Evolutionary conservation across 2,113 vertebrate species (phyloP), one percentile per base, ranked within the genome.

Genomic region (Charina bottae): DNA sequence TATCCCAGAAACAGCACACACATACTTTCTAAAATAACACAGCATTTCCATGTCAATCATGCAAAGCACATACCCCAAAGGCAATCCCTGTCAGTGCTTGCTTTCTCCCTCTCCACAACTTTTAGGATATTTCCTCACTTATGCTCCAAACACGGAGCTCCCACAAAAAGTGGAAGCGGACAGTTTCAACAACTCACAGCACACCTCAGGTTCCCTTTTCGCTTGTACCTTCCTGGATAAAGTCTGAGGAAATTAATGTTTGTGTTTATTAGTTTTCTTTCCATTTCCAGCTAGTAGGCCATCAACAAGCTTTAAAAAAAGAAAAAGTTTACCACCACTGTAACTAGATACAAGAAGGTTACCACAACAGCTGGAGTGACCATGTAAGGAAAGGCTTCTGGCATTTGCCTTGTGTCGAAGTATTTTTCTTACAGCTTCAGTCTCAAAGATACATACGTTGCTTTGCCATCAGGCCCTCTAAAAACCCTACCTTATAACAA

Each of bases 281-380:
- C 54, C 62, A 86, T 53, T 28, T 78, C 24, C 62, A 28, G 54
- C 26, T 28, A 9, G 21, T 42, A 53, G 12, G 12, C 28, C 56
- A 23, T 19, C 53, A 83, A 46, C 21, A 62, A 3, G 7, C 46
- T 19, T 17, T 54, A 28, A 28, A 12, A 6, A 33, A 17, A 54
- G 33, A 8, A 53, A 68, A 37, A 90, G 84, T 78, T 90, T 59
- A 90, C 37, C 89, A 89, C 68, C n/a, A 26, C 33, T 37, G 84
- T 78, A 78, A 90, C 11, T 33, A 60, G 37, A 90, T 59, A 49
- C 91, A 72, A 28, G 78, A 42, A 72, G 88, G 84, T 58, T 78
- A 49, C 26, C 60, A 59, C 84, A 86, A 78, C 92, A 90, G 92
- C 89, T 83, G 84, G 85, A 83, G 91, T 59, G 64, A 88, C 91